phyloP scores from a whole-genome alignment of 35 echinoderm and acorn worm species.

The Ophioderma brevispina region DNA sequence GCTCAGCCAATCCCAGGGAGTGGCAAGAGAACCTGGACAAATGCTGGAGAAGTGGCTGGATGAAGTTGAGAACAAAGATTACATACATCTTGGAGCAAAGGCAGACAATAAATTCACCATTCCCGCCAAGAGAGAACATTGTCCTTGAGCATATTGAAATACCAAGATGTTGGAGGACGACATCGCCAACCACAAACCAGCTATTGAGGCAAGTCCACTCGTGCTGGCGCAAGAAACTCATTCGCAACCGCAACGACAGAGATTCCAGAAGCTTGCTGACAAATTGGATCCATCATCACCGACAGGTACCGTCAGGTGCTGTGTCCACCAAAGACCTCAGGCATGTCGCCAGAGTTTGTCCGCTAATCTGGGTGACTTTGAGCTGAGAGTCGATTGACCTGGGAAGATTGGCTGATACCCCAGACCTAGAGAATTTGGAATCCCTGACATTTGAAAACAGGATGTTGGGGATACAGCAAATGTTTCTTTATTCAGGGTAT shows the following conservation, averaged over 20 bases:
- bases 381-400: constrained; percentile 81
- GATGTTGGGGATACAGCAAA: constrained; percentile 69
- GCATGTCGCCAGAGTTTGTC: constrained; percentile 60
- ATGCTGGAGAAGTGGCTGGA: constrained; percentile 93
- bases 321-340: constrained; percentile 48
- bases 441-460: constrained; percentile 72
- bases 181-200: constrained; percentile 76
- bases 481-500: too few species aligned
- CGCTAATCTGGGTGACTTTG: constrained; percentile 77
- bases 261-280: constrained; percentile 64
- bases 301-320: constrained; percentile 62
- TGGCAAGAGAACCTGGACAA: constrained; percentile 84
- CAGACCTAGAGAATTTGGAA: constrained; percentile 87
- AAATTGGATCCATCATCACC: constrained; percentile 85
- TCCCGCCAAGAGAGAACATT: constrained; percentile 66
- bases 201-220: constrained; percentile 78
- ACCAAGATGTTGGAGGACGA: constrained; percentile 93
- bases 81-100: constrained; percentile 81
- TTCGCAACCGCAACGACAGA: constrained; percentile 46
- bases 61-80: constrained; percentile 83
- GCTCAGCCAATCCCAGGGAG: constrained; percentile 81
- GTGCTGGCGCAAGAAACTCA: constrained; percentile 72
- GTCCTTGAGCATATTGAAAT: constrained; percentile 84
- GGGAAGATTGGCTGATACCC: too few species aligned
- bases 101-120: too few species aligned